Conservation (phyloP, 2,888 invertebrate genomes). For the Trichogramma evanescens region DNA sequence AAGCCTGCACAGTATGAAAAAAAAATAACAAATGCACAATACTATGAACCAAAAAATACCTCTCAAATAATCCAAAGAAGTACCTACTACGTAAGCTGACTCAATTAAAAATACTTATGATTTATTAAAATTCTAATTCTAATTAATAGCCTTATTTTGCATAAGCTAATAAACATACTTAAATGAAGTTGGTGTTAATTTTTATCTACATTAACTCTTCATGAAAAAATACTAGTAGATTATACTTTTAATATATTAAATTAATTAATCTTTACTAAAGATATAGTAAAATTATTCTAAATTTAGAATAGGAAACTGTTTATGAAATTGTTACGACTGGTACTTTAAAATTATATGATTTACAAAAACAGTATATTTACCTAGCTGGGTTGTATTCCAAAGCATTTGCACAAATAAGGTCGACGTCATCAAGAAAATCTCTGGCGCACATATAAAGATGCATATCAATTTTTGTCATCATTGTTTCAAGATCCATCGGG, state of each 20-base stretch:
- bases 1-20: not conserved
- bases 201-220: not conserved
- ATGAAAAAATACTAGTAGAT: not conserved
- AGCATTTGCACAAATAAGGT: slow-evolving; percentile 79
- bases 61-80: slow-evolving; percentile 46
- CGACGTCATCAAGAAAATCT: slow-evolving; percentile 78
- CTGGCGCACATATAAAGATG: slow-evolving; percentile 77
- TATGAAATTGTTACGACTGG: not conserved
- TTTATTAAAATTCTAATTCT: not conserved
- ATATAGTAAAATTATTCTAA: not conserved
- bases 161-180: not conserved
- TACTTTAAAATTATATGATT: not conserved
- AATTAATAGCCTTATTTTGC: not conserved
- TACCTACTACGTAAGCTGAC: slow-evolving; percentile 47
- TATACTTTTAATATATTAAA: not conserved
- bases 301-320: not conserved
- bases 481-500: slow-evolving; percentile 87
- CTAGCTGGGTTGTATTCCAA: slow-evolving; percentile 83
- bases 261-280: not conserved
- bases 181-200: not conserved
- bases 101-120: slow-evolving; percentile 32
- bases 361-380: slow-evolving; percentile 44
- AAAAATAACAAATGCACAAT: too few species aligned
- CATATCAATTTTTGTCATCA: slow-evolving; percentile 88
- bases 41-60: slow-evolving; percentile 32